Evolutionary conservation across 1,140 invertebrate genomes (phyloP).

Genomic region (Drosophila mayri): DNA sequence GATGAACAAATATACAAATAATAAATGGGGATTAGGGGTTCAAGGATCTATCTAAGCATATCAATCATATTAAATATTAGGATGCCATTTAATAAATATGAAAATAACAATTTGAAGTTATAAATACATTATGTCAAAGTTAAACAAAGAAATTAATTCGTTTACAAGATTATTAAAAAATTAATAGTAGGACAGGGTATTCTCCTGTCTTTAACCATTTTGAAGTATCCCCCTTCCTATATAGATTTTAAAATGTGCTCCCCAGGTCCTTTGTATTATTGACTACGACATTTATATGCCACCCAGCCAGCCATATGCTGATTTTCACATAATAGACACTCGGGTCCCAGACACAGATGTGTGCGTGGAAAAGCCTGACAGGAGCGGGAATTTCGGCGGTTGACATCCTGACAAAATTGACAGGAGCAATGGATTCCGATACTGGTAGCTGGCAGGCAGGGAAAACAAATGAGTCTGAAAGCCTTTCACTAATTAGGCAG

Average conservation of each 20-base stretch:
- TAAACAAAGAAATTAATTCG: not conserved
- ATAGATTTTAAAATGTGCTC: constrained; percentile 66
- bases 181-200: not conserved
- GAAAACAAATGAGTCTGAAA: constrained; percentile 49
- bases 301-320: constrained; percentile 64
- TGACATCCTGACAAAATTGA: constrained; percentile 64
- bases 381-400: constrained; percentile 56
- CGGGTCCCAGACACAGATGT: constrained; percentile 5
- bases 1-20: constrained; percentile 12
- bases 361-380: constrained; percentile 38
- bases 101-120: not conserved
- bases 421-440: constrained; percentile 33
- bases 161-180: not conserved
- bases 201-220: not conserved
- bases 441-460: not conserved
- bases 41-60: not conserved
- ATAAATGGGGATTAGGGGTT: not conserved
- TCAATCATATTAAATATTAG: not conserved
- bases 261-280: constrained; percentile 59
- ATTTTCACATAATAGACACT: constrained; percentile 75
- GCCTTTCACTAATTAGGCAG: constrained; percentile 70
- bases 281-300: constrained; percentile 73
- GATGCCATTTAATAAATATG: not conserved
- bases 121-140: not conserved
- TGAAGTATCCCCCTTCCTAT: not conserved